Percentiles rank a stretch among this genome's conserved stretches.
These are phyloP conservation scores for Pelvicachromis taeniatus DNA, from an alignment of 2,113 vertebrate genomes.

Conservation along the genomic window DNA sequence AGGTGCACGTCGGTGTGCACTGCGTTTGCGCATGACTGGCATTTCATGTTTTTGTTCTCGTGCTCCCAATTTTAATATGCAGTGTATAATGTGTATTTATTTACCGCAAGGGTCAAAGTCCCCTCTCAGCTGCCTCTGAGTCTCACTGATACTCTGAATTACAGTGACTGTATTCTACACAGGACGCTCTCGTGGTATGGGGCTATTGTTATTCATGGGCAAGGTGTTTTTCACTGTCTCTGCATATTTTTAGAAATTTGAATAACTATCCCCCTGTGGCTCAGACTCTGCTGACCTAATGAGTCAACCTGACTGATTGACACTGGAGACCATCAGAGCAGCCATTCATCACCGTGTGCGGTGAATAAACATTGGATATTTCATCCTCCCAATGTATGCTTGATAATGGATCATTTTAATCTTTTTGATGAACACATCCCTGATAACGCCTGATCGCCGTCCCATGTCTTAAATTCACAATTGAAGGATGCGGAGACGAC, in stretches of 20 bases:
- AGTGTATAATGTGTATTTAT: not conserved
- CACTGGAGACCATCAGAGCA: constrained; percentile 33
- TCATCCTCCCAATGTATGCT: constrained; percentile 12
- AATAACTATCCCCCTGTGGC: constrained; percentile 49
- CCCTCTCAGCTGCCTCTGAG: not conserved
- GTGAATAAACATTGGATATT: constrained; percentile 50
- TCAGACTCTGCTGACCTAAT: constrained; percentile 65
- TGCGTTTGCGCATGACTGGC: not conserved
- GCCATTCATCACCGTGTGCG: constrained; percentile 41
- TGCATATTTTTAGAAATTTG: constrained; percentile 57
- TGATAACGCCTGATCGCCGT: constrained; percentile 7
- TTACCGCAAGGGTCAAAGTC: constrained; percentile 6
- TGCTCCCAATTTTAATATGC: not conserved
- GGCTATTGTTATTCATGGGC: constrained; percentile 51
- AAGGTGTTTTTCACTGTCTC: constrained; percentile 50
- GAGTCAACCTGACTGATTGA: constrained; percentile 54
- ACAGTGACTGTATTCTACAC: constrained; percentile 2
- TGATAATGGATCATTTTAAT: constrained; percentile 56
- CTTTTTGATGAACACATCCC: not conserved
- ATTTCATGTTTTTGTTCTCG: not conserved
- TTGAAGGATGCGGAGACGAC: constrained; percentile 1
- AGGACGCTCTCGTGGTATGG: not conserved
- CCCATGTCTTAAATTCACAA: not conserved
- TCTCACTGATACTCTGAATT: not conserved
- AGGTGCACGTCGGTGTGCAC: not conserved